Base-by-base conservation (phyloP, 2,797 vertebrate genomes). In the Pantherophis alleghaniensis region DNA sequence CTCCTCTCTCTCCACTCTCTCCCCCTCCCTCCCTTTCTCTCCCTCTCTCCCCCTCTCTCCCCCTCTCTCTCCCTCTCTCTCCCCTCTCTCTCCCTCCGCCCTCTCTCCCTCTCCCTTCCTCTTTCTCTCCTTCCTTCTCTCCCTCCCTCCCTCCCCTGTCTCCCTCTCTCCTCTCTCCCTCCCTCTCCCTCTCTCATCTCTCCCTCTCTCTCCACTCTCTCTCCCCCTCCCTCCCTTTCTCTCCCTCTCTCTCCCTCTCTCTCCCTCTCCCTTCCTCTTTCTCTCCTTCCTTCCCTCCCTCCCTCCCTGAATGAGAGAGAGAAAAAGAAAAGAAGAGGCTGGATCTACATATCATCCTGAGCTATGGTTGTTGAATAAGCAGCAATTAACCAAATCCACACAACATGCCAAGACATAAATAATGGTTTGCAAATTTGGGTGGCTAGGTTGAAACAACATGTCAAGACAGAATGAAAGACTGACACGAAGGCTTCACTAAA, bases 131-230 rank as follows among this genome's bases (percentile, higher is more conserved):
- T 3, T 56, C 55, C 12, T 13, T 14, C 11, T 3, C 13, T 56
- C 4, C 13, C 3, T 37, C 7, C 2, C 2, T 32, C 13, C 6
- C 14, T 53, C 22, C 13, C 13, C 3, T 37, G 2, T 1, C 55
- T 55, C 13, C 13, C 3, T 37, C 6, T 0, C 2, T 6, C 3
- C 0, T 12, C 10, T 3, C 10, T 2, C 57, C 0, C 2, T 2
- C 42, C 42, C 3, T 3, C 42, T 2, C 37, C 2, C 37, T 2
- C 37, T 37, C 37, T 2, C 37, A 2, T 37, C 37, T 37, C 37
- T 37, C 37, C 37, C 37, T 37, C 37, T 37, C 37, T 37, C 37
- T 37, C 37, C 37, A 37, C 37, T 37, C 37, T 37, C 37, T 3
- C 37, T 37, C 3, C 3, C 37, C 3, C 37, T 37, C 37, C 37